Evolutionary conservation across 2,888 invertebrate genomes (phyloP), one percentile per base, ranked within the genome.

Genomic region (Craniophora ligustri): DNA sequence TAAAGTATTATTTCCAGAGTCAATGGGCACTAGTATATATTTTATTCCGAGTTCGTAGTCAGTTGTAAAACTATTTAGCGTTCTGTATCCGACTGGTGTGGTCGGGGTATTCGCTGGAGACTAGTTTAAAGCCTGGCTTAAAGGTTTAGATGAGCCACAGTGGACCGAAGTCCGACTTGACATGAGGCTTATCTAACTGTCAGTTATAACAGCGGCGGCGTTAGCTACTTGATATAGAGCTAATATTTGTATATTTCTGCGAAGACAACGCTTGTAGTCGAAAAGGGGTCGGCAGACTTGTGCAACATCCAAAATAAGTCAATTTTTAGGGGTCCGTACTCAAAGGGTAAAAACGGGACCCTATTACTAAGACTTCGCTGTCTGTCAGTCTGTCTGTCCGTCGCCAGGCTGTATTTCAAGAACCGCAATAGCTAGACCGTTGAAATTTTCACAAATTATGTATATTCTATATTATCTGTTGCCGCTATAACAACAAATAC

Each of bases 31-130:
- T 56, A 56, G 18, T 62, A 65, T 62, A n/a, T n/a, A n/a, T 62
- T 60, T 60, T 47, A 39, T 47, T 53, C 34, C 15, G 16, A 40
- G 28, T 34, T 34, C 35, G 61, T 32, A 41, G 53, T 26, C 11
- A 59, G 41, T 60, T 41, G 40, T 54, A 54, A 63, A 66, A 66
- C 63, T 66, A 66, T 66, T 66, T 54, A 60, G 63, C 40, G 60
- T 23, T 18, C 35, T 31, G 23, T 39, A 26, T 18, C 10, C 13
- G 53, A 64, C 46, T 46, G 63, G 54, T 61, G 61, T 44, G 26
- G 5, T n/a, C 23, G 18, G 40, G 45, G 34, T 23, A 21, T 59
- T 36, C 53, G 31, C 14, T 42, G 40, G 42, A 46, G 42, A 53
- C 53, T 50, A 58, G 53, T 60, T 65, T 60, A 66, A 60, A 48